Evolutionary conservation across 2,797 vertebrate genomes (phyloP).

Genomic region (Graptemys geographica): DNA sequence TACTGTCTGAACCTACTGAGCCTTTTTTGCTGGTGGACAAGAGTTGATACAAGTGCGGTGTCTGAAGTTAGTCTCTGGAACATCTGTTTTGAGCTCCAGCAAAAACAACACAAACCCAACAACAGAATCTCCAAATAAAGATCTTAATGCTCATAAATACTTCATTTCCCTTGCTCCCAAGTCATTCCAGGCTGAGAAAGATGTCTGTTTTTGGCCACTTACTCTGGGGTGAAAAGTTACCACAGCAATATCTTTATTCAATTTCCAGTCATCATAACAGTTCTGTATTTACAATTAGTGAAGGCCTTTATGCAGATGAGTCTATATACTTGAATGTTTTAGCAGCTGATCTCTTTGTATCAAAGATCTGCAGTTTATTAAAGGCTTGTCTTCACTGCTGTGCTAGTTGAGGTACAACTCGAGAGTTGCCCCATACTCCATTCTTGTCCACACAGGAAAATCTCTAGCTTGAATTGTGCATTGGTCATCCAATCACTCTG

Average conservation of each 20-base stretch:
- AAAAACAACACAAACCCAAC: neutral
- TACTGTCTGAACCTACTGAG: neutral
- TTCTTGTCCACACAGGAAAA: neutral
- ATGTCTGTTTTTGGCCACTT: neutral
- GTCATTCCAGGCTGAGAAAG: neutral
- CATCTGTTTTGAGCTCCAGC: conserved; percentile 14
- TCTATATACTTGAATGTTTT: neutral
- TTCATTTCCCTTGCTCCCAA: neutral
- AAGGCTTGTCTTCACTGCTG: neutral
- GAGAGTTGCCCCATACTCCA: neutral
- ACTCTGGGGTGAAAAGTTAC: neutral
- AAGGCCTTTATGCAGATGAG: neutral
- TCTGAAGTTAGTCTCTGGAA: conserved; percentile 15
- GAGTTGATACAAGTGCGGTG: neutral
- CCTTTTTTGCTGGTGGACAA: conserved; percentile 25
- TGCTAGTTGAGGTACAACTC: neutral
- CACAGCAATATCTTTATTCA: neutral
- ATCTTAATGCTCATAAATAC: neutral
- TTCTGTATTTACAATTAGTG: neutral
- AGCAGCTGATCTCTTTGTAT: neutral
- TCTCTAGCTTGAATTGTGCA: neutral
- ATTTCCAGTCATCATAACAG: neutral
- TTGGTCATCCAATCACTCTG: neutral
- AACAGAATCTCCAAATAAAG: neutral
- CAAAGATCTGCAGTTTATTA: neutral